Evolutionary conservation across 2,797 vertebrate genomes (phyloP).

Genomic region (Anguilla anguilla): DNA sequence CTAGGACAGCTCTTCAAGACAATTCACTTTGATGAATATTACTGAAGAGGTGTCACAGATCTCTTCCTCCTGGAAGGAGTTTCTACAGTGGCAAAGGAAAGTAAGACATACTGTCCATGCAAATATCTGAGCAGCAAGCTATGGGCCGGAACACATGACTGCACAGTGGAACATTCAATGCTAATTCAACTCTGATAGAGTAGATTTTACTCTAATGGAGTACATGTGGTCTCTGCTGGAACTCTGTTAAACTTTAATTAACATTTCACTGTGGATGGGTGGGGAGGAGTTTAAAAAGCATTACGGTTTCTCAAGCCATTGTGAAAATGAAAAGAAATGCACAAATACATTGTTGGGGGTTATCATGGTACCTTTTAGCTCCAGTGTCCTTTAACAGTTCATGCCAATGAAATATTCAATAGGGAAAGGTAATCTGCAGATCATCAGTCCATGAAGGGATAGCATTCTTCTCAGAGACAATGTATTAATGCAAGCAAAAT

Average conservation of each 20-base stretch:
- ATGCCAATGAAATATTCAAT: neutral
- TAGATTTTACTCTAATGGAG: too few relatives aligned
- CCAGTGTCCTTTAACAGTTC: neutral
- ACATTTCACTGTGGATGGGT: neutral
- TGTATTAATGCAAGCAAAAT: neutral
- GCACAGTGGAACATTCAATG: neutral
- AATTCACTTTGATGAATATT: conserved; percentile 24
- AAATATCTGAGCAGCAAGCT: neutral
- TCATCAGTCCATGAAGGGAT: neutral
- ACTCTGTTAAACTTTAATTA: too few relatives aligned
- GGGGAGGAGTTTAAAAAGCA: neutral
- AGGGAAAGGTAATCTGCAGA: neutral
- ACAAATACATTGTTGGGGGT: neutral
- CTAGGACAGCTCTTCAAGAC: neutral
- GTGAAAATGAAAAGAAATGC: neutral
- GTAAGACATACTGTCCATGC: neutral
- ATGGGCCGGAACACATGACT: neutral
- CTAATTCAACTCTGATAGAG: neutral
- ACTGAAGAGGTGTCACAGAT: neutral
- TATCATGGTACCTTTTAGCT: neutral
- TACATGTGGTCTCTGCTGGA: too few relatives aligned
- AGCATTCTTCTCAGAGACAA: neutral
- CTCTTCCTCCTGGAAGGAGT: neutral
- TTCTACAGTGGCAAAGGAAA: neutral
- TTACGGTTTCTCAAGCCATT: neutral